Percentiles rank a stretch among this genome's conserved stretches.
These are phyloP conservation scores for Phylloscopus collybita DNA, from an alignment of 2,797 vertebrate species.

Conservation along the genomic window DNA sequence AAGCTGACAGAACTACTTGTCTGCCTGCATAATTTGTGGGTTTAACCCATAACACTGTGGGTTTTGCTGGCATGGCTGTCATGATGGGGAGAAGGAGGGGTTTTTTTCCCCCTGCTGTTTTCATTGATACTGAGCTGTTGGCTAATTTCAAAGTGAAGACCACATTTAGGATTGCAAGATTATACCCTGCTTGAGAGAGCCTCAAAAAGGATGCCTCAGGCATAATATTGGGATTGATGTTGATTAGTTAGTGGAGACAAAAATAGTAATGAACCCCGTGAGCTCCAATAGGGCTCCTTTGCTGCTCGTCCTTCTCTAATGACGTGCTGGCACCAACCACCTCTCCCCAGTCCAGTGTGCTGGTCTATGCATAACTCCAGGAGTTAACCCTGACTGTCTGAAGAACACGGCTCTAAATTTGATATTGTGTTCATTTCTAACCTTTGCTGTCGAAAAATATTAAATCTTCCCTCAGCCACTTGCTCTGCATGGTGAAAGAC, in stretches of 20 bases:
- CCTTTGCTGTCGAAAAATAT: slow-evolving; percentile 63
- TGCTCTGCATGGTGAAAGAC: slow-evolving; percentile 62
- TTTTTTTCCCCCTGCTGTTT: not conserved
- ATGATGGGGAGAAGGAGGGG: not conserved
- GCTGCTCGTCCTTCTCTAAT: not conserved
- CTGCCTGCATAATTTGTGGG: not conserved
- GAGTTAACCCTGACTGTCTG: slow-evolving; percentile 58
- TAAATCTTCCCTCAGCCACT: slow-evolving; percentile 60
- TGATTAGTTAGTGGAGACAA: not conserved
- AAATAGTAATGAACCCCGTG: slow-evolving; percentile 17
- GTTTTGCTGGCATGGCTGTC: not conserved
- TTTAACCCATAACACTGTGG: not conserved
- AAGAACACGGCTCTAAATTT: slow-evolving; percentile 35
- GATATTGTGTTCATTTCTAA: slow-evolving; percentile 31
- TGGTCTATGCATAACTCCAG: slow-evolving; percentile 16
- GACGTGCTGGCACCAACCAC: not conserved
- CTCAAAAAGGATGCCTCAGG: not conserved
- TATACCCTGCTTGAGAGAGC: not conserved
- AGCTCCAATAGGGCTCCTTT: not conserved
- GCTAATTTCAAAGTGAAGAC: not conserved
- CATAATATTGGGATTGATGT: not conserved
- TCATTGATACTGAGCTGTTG: not conserved
- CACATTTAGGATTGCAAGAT: not conserved
- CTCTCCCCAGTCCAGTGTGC: not conserved
- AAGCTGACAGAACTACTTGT: not conserved